A percentile compares a stretch with the other conserved stretches of the same genome.
These are phyloP conservation scores for Unio pictorum DNA, from an alignment of 2,888 invertebrate genomes.

Conservation along the genomic window DNA sequence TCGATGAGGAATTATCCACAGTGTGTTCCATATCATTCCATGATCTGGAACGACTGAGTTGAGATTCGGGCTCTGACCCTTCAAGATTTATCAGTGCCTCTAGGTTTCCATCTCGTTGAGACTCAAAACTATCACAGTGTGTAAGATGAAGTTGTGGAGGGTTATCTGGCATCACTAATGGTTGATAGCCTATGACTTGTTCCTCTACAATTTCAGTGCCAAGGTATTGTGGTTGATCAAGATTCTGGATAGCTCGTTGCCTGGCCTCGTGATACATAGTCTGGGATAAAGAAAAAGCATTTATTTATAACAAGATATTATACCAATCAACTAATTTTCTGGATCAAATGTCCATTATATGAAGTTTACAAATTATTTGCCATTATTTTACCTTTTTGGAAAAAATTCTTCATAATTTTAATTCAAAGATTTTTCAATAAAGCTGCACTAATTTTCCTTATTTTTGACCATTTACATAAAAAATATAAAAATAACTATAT, in stretches of 20 bases:
- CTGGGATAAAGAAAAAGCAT: conserved; percentile 12
- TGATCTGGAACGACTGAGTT: conserved; percentile 28
- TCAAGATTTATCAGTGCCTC: no score
- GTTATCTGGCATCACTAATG: conserved; percentile 21
- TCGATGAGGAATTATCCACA: no score
- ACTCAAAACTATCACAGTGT: conserved; percentile 30
- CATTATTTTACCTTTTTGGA: no score
- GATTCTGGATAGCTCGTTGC: conserved; percentile 8
- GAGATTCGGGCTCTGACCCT: no score
- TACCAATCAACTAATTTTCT: no score
- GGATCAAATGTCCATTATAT: no score
- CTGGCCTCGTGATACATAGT: conserved; percentile 42
- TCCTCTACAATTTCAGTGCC: conserved; percentile 36
- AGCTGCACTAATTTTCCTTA: no score
- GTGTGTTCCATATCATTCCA: conserved; percentile 31
- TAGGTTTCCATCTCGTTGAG: neutral
- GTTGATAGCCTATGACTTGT: conserved; percentile 39
- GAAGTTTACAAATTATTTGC: neutral
- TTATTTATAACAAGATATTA: no score
- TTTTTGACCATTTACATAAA: no score
- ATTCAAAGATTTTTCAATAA: no score
- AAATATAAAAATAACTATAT: no score
- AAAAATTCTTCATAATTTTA: no score
- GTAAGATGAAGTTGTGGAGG: conserved; percentile 29
- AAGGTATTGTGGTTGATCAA: conserved; percentile 15